Percentiles rank a stretch among this genome's conserved stretches.
Evolutionary conservation across 2,797 vertebrate genomes (phyloP).

Genomic region (Anabas testudineus): DNA sequence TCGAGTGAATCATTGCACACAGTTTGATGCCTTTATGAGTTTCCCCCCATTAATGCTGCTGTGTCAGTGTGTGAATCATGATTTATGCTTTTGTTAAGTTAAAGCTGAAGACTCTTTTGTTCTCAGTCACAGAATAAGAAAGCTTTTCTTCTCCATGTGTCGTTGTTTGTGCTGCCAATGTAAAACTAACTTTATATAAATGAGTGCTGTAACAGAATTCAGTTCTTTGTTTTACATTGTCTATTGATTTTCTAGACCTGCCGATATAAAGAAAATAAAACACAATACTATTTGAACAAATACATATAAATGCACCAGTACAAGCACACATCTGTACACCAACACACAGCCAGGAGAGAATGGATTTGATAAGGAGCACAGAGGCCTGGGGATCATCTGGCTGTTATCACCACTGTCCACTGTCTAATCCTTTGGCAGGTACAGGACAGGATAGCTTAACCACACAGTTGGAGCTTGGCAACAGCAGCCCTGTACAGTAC

Average conservation of each 20-base stretch:
- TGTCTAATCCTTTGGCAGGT: conserved; percentile 63
- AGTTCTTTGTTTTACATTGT: conserved; percentile 4
- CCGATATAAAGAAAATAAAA: conserved; percentile 3
- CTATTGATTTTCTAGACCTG: conserved; percentile 37
- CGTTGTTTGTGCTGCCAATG: too few relatives aligned
- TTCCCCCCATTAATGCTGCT: background rate
- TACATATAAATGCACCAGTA: background rate
- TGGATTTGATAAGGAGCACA: conserved; percentile 34
- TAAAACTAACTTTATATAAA: too few relatives aligned
- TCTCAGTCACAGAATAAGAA: too few relatives aligned
- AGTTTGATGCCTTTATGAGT: conserved; percentile 16
- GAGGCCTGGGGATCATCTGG: conserved; percentile 52
- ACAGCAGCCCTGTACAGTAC: background rate
- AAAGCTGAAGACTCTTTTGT: too few relatives aligned
- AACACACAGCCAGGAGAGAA: background rate
- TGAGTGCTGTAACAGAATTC: too few relatives aligned
- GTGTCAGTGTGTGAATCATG: background rate
- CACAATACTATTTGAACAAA: conserved; percentile 16
- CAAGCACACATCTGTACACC: background rate
- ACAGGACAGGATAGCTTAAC: conserved; percentile 30
- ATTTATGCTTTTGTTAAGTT: too few relatives aligned
- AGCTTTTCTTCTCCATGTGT: too few relatives aligned
- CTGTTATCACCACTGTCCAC: conserved; percentile 67
- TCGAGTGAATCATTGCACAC: conserved; percentile 5
- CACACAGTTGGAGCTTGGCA: conserved; percentile 28